Evolutionary conservation across 1,140 invertebrate species (phyloP).

Genomic region (Idris sp.): DNA sequence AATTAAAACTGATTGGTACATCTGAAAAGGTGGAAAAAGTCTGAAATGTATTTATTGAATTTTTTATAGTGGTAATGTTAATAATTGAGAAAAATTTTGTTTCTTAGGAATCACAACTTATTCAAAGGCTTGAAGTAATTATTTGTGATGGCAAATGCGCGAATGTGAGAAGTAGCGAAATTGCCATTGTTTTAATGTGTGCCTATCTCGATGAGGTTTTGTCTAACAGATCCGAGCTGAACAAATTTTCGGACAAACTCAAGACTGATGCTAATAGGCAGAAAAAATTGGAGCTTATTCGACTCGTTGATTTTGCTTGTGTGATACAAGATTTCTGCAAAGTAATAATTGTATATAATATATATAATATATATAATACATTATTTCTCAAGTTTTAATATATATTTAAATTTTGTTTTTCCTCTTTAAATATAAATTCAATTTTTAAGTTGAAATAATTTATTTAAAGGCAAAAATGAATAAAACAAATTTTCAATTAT

Average conservation of each 20-base stretch:
- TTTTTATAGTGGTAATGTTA: not conserved
- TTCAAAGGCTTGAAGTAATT: conserved; percentile 84
- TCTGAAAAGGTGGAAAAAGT: too few species aligned
- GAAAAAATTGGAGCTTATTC: conserved; percentile 71
- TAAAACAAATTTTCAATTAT: too few species aligned
- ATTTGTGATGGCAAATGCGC: conserved; percentile 84
- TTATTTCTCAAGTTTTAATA: too few species aligned
- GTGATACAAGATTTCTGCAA: conserved; percentile 81
- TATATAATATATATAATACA: too few species aligned
- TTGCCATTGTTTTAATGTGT: conserved; percentile 85
- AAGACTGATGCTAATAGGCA: conserved; percentile 54
- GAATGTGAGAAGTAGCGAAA: conserved; percentile 82
- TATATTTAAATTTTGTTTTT: too few species aligned
- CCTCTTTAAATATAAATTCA: too few species aligned
- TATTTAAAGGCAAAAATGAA: too few species aligned
- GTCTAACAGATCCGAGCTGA: conserved; percentile 66
- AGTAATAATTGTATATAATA: too few species aligned
- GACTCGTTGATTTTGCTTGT: conserved; percentile 80
- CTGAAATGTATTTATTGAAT: too few species aligned
- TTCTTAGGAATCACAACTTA: conserved; percentile 80
- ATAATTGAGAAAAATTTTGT: not conserved
- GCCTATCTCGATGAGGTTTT: conserved; percentile 81
- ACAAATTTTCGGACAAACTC: conserved; percentile 29
- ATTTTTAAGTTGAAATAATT: too few species aligned
- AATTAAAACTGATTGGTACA: too few species aligned